These are phyloP conservation scores for Apogon hyalosoma DNA, from an alignment of 2,797 vertebrate genomes.

Conservation along the genomic window DNA sequence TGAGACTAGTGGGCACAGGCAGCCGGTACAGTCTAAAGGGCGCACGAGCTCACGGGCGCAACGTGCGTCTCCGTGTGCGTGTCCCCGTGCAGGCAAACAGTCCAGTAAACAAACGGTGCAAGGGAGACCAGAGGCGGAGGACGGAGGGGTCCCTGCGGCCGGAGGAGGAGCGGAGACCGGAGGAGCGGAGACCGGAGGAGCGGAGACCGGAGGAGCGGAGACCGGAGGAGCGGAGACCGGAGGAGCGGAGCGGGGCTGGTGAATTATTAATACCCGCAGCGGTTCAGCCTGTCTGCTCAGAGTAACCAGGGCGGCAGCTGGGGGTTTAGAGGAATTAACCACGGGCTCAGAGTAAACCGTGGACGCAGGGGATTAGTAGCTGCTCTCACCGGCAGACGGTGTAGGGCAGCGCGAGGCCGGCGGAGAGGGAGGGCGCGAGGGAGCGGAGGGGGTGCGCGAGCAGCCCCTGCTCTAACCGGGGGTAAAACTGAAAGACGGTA, in stretches of 20 bases:
- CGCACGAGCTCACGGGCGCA: constrained; percentile 31
- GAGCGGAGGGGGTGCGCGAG: constrained; percentile 40
- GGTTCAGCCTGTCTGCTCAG: constrained; percentile 85
- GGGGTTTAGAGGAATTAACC: constrained; percentile 88
- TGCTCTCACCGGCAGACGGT: constrained; percentile 81
- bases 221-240: constrained; percentile 69
- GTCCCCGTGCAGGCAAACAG: constrained; percentile 22
- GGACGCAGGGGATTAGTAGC: constrained; percentile 87
- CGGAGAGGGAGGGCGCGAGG: constrained; percentile 61
- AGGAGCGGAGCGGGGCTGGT: constrained; percentile 69
- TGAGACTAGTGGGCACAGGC: constrained; percentile 30
- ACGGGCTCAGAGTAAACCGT: constrained; percentile 86
- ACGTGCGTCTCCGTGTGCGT: constrained; percentile 5
- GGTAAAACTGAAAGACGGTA: neutral
- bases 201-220: constrained; percentile 8
- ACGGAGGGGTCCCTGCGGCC: constrained; percentile 66
- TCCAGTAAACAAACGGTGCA: constrained; percentile 42
- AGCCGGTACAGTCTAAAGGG: constrained; percentile 19
- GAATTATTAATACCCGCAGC: constrained; percentile 89
- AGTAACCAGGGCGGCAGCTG: constrained; percentile 87
- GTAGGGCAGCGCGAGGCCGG: constrained; percentile 74
- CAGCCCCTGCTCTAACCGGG: constrained; percentile 35
- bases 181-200: constrained; percentile 15
- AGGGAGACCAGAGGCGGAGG: constrained; percentile 40
- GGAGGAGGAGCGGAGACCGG: constrained; percentile 7